A percentile compares a stretch with the other conserved stretches of the same genome.
Conservation (phyloP, 2,797 vertebrate species). For the Acipenser transmontanus region DNA sequence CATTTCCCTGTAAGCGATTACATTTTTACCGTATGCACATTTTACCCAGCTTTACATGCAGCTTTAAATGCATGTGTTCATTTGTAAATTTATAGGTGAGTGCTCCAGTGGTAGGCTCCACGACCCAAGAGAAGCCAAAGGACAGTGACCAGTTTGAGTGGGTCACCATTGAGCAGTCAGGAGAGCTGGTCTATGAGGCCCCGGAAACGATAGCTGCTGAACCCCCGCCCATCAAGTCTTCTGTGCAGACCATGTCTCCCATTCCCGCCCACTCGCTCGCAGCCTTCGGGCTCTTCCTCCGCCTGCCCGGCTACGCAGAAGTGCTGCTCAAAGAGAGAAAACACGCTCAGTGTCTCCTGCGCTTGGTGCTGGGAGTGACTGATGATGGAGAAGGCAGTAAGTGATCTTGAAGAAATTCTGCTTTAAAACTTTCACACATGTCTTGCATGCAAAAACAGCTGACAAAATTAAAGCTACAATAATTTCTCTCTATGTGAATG, state of each 20-base stretch:
- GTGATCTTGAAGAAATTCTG: slow-evolving; percentile 39
- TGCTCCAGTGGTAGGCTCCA: slow-evolving; percentile 81
- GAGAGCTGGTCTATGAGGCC: slow-evolving; percentile 92
- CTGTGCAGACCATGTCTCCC: slow-evolving; percentile 93
- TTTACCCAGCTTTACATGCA: too few relatives aligned
- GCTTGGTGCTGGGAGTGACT: slow-evolving; percentile 92
- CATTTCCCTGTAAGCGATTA: too few relatives aligned
- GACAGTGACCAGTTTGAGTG: slow-evolving; percentile 98
- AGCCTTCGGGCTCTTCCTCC: slow-evolving; percentile 92
- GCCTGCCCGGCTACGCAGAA: slow-evolving; percentile 93
- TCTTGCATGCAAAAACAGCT: too few relatives aligned
- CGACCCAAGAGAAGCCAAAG: slow-evolving; percentile 92
- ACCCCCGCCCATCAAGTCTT: slow-evolving; percentile 87
- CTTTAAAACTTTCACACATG: too few relatives aligned
- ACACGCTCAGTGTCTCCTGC: slow-evolving; percentile 94
- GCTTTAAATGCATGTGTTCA: too few relatives aligned
- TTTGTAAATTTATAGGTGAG: slow-evolving; percentile 70
- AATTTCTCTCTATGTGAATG: too few relatives aligned
- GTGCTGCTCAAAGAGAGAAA: slow-evolving; percentile 96
- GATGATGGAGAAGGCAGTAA: slow-evolving; percentile 98
- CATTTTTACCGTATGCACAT: too few relatives aligned
- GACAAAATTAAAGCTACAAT: too few relatives aligned
- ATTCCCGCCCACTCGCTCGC: slow-evolving; percentile 95
- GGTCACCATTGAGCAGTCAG: slow-evolving; percentile 97
- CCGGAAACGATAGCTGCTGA: slow-evolving; percentile 89